A percentile compares a stretch with the other conserved stretches of the same genome.
phyloP scores from a whole-genome alignment of 2,113 vertebrate species.

The Eulemur rufifrons region DNA sequence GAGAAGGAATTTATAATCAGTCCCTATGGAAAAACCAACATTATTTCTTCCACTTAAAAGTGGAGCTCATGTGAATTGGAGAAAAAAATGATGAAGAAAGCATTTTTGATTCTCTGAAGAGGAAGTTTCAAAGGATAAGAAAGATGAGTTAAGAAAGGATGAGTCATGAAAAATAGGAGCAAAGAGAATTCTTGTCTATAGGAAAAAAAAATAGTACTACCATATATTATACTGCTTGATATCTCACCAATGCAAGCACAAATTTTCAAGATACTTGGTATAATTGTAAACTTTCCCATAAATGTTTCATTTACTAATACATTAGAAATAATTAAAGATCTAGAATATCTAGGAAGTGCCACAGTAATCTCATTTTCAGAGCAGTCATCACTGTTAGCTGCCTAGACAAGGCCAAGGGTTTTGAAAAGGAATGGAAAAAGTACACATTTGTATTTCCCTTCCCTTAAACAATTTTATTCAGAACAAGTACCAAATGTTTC shows the following conservation, averaged over 20 bases:
- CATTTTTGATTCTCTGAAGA: constrained; percentile 65
- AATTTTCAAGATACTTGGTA: neutral
- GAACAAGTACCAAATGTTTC: constrained; percentile 34
- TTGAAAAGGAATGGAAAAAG: neutral
- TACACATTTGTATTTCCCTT: constrained; percentile 24
- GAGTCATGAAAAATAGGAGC: constrained; percentile 69
- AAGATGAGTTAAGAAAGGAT: constrained; percentile 61
- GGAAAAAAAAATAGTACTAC: constrained; percentile 31
- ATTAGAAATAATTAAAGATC: constrained; percentile 42
- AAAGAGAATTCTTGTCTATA: constrained; percentile 46
- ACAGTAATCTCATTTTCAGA: neutral
- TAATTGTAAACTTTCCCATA: constrained; percentile 28
- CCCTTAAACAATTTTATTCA: constrained; percentile 49
- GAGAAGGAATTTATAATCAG: constrained; percentile 68
- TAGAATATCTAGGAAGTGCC: neutral
- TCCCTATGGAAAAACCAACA: constrained; percentile 47
- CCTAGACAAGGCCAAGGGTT: constrained; percentile 17
- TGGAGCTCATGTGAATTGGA: constrained; percentile 40
- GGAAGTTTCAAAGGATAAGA: constrained; percentile 70
- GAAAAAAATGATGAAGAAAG: constrained; percentile 66
- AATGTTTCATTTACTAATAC: constrained; percentile 44
- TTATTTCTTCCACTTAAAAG: constrained; percentile 76
- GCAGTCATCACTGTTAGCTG: neutral
- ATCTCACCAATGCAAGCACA: constrained; percentile 19
- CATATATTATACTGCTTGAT: constrained; percentile 39